These are phyloP conservation scores for Peucedramus taeniatus DNA, from an alignment of 2,113 vertebrate genomes.

Conservation along the genomic window DNA sequence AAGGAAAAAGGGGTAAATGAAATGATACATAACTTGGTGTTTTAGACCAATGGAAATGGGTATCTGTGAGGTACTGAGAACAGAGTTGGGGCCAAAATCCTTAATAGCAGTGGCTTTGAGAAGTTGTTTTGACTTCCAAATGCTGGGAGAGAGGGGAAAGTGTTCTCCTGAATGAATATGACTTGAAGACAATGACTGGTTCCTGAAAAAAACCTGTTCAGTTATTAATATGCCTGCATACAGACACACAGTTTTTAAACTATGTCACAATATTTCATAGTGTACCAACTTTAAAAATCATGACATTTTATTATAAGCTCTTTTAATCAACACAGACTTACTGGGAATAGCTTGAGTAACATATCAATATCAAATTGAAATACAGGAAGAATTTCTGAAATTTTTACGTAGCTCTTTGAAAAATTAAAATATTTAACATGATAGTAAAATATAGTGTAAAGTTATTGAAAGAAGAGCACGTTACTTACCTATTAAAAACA, in stretches of 20 bases:
- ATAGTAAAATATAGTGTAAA: too few relatives aligned
- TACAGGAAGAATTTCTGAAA: not conserved
- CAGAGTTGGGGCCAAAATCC: not conserved
- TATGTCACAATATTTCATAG: not conserved
- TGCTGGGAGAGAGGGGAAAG: not conserved
- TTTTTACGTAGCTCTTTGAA: not conserved
- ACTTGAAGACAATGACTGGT: not conserved
- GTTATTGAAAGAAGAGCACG: not conserved
- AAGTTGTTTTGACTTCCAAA: not conserved
- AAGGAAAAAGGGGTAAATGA: not conserved
- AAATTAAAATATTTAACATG: not conserved
- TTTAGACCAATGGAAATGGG: not conserved
- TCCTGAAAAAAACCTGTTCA: not conserved
- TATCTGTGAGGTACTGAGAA: not conserved
- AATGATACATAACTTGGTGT: accelerated
- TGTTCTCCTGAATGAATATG: not conserved
- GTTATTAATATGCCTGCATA: not conserved
- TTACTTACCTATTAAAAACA: not conserved
- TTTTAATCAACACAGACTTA: not conserved
- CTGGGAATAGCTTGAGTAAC: not conserved
- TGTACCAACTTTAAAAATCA: not conserved
- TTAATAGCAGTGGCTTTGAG: not conserved
- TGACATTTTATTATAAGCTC: not conserved
- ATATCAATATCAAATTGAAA: not conserved
- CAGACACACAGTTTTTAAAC: not conserved